Conservation (phyloP, 2,797 vertebrate species). For the Chelon auratus region DNA sequence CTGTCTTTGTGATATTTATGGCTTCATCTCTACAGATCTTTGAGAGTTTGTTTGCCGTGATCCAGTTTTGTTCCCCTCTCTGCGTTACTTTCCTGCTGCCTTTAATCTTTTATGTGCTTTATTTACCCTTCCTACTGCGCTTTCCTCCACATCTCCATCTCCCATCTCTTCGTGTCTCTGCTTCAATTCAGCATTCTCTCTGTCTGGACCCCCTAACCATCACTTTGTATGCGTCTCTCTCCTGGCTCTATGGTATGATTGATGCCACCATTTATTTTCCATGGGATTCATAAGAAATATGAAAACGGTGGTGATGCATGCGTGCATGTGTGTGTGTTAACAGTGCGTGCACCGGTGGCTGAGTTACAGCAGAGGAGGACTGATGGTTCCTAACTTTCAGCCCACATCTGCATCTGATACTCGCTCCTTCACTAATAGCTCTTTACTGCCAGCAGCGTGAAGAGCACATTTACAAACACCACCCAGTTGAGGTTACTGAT, state of each 20-base stretch:
- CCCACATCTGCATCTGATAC: conserved; percentile 61
- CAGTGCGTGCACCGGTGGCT: conserved; percentile 29
- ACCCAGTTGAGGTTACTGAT: neutral
- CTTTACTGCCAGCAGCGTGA: conserved; percentile 46
- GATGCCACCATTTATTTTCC: conserved; percentile 76
- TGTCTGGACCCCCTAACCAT: conserved; percentile 14
- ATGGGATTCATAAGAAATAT: conserved; percentile 63
- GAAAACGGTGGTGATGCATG: conserved; percentile 15
- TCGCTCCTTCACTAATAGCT: conserved; percentile 40
- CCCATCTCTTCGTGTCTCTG: neutral
- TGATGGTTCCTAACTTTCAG: conserved; percentile 21
- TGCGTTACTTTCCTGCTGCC: neutral
- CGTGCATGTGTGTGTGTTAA: conserved; percentile 8
- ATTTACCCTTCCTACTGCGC: neutral
- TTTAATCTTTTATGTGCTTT: conserved; percentile 36
- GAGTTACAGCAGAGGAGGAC: conserved; percentile 28
- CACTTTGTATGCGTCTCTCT: conserved; percentile 33
- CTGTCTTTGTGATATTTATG: conserved; percentile 58
- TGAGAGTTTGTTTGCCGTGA: conserved; percentile 32
- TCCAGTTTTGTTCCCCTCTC: conserved; percentile 5
- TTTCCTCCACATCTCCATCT: neutral
- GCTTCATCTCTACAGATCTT: conserved; percentile 32
- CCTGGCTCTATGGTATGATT: conserved; percentile 57
- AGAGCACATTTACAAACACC: neutral
- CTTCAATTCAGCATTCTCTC: neutral